These are phyloP conservation scores for Platerodrilus igneus DNA, from an alignment of 2,888 invertebrate genomes.

Conservation along the genomic window DNA sequence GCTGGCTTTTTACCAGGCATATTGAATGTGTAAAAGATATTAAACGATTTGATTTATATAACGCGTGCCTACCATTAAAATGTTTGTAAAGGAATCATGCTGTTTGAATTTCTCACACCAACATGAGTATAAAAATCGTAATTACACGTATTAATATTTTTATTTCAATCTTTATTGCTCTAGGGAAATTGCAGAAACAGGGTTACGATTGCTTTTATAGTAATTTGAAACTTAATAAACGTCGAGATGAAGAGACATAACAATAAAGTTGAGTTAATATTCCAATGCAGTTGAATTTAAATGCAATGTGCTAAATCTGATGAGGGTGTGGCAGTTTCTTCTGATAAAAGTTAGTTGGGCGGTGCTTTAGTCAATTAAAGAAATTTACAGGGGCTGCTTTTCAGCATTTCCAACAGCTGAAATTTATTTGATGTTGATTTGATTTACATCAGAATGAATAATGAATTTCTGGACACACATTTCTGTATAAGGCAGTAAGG, in stretches of 20 bases:
- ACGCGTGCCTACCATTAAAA: conserved; percentile 43
- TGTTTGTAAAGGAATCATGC: conserved; percentile 44
- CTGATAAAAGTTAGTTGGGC: conserved; percentile 23
- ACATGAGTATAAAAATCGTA: conserved; percentile 18
- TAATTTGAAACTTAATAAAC: conserved; percentile 23
- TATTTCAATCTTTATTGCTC: conserved; percentile 11
- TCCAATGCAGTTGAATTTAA: conserved; percentile 24
- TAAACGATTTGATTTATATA: conserved; percentile 44
- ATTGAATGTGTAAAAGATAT: conserved; percentile 48
- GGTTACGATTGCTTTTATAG: conserved; percentile 20
- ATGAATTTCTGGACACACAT: too few relatives aligned
- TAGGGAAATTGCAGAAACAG: conserved; percentile 17
- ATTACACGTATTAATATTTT: conserved; percentile 23
- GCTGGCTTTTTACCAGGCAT: conserved; percentile 44
- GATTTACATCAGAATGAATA: conserved; percentile 22
- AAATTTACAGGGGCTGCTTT: conserved; percentile 25
- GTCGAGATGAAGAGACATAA: conserved; percentile 21
- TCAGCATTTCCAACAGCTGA: conserved; percentile 18
- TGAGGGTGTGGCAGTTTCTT: conserved; percentile 24
- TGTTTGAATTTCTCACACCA: conserved; percentile 46
- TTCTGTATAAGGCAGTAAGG: too few relatives aligned
- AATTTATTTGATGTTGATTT: conserved; percentile 23
- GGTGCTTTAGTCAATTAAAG: conserved; percentile 25
- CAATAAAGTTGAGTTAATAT: conserved; percentile 22
- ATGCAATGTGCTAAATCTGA: conserved; percentile 25